phyloP scores from a whole-genome alignment of 2,797 vertebrate genomes.

The Hybognathus amarus region DNA sequence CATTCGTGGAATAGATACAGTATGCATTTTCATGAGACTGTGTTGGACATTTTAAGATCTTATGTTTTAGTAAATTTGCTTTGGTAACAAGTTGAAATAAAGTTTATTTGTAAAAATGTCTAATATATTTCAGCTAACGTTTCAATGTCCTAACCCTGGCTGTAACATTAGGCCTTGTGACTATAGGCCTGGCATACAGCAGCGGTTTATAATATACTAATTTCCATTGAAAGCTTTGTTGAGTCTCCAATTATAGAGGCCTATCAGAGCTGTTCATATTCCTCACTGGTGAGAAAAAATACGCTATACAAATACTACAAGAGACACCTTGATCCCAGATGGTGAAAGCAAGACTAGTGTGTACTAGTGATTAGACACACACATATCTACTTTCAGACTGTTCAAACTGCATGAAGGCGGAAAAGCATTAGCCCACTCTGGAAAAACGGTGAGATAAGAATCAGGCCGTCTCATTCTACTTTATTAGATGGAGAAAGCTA shows the following conservation, averaged over 20 bases:
- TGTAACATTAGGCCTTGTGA: constrained; percentile 5
- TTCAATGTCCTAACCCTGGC: background rate
- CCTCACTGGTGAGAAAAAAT: constrained; percentile 51
- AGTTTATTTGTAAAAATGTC: background rate
- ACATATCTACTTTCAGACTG: constrained; percentile 62
- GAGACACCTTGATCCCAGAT: background rate
- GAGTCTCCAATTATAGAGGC: constrained; percentile 76
- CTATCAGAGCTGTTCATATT: constrained; percentile 74
- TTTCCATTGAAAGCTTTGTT: constrained; percentile 82
- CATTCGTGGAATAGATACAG: too few species aligned
- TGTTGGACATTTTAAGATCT: too few species aligned
- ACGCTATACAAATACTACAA: background rate
- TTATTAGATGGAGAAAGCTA: constrained; percentile 66
- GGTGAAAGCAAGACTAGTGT: constrained; percentile 5
- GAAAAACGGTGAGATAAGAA: constrained; percentile 64
- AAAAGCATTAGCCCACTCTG: constrained; percentile 52
- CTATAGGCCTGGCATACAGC: too few species aligned
- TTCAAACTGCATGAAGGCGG: constrained; percentile 59
- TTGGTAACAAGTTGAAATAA: too few species aligned
- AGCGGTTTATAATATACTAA: too few species aligned
- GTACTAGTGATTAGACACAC: constrained; percentile 22
- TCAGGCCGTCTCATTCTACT: constrained; percentile 63
- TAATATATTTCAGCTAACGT: background rate
- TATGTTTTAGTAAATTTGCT: too few species aligned
- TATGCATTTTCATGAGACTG: too few species aligned